Conservation (phyloP, 2,888 invertebrate species). For the Halictus quadricinctus region DNA sequence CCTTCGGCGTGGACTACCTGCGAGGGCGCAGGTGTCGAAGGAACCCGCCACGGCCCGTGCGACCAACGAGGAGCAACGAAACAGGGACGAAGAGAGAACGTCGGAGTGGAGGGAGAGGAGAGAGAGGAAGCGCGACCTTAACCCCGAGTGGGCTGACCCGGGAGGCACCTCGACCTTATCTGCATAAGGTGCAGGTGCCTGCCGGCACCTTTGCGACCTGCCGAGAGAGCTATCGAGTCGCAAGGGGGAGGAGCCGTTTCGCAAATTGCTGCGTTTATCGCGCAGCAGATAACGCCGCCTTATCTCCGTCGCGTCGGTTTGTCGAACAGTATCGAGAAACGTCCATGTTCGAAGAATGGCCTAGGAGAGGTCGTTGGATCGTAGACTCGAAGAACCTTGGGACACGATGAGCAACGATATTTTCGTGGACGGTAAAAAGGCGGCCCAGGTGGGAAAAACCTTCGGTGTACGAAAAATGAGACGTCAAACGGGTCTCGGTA, state of each 20-base stretch:
- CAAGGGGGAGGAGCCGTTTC: constrained; percentile 28
- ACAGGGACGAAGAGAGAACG: constrained; percentile 27
- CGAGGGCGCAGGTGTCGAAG: constrained; percentile 69
- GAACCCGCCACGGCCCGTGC: constrained; percentile 44
- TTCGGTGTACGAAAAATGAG: constrained; percentile 31
- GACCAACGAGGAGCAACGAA: constrained; percentile 40
- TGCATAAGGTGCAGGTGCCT: constrained; percentile 81
- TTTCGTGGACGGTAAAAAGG: neutral
- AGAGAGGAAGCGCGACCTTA: constrained; percentile 61
- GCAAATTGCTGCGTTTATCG: constrained; percentile 50
- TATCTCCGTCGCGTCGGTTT: neutral
- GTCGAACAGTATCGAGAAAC: constrained; percentile 4
- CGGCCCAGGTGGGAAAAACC: neutral
- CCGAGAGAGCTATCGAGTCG: constrained; percentile 26
- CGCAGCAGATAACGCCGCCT: constrained; percentile 15
- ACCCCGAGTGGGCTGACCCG: constrained; percentile 70
- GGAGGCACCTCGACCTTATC: constrained; percentile 77
- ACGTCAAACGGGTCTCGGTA: constrained; percentile 47
- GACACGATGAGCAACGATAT: neutral
- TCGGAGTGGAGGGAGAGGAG: constrained; percentile 3
- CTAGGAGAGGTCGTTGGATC: neutral
- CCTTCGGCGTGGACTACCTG: constrained; percentile 73
- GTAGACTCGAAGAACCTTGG: neutral
- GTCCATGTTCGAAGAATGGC: neutral
- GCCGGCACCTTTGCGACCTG: constrained; percentile 76